Base-by-base conservation (phyloP, 2,113 vertebrate genomes). In the Rhinopithecus roxellana region DNA sequence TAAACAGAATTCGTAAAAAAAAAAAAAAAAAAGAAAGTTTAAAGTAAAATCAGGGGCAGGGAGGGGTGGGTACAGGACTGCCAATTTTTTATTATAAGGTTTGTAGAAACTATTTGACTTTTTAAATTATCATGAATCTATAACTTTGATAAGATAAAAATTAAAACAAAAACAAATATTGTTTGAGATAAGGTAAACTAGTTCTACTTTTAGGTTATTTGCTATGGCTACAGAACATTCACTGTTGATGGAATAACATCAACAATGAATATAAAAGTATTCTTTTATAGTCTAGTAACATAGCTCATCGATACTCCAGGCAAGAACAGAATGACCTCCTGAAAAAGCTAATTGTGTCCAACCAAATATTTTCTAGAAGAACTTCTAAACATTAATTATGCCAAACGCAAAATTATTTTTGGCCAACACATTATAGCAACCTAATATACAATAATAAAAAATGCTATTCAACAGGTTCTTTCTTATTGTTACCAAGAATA, bases 121-220 rank as follows among this genome's bases (percentile, higher is more conserved):
- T 80, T n/a, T n/a, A 92, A 80, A 80, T 78, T 48, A 38, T 50
- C 27, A 70, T 43, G 50, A 5, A 52, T 85, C 45, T 52, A 52
- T 59, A 90, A 43, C 27, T 61, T 35, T n/a, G 30, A 85, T 81
- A 92, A 92, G 55, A 92, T 89, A 89, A 82, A 88, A 81, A 78
- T 70, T 84, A 57, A 93, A 70, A 80, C 5, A 78, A 87, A 72
- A 80, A 48, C 38, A 95, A 91, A 86, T 2, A 78, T 50, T 20
- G 22, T 59, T 59, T 92, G 35, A 61, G 40, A 64, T 81, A 67
- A 92, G 67, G 45, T 64, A n/a, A 87, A 43, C 67, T 92, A 72
- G 67, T 25, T 81, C 87, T 86, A 85, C 64, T 90, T 86, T 86
- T 90, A 86, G 61, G 45, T 64, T 75, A 94, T 85, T 74, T 87